phyloP scores from a whole-genome alignment of 2,113 vertebrate species.

The Haemorhous mexicanus region DNA sequence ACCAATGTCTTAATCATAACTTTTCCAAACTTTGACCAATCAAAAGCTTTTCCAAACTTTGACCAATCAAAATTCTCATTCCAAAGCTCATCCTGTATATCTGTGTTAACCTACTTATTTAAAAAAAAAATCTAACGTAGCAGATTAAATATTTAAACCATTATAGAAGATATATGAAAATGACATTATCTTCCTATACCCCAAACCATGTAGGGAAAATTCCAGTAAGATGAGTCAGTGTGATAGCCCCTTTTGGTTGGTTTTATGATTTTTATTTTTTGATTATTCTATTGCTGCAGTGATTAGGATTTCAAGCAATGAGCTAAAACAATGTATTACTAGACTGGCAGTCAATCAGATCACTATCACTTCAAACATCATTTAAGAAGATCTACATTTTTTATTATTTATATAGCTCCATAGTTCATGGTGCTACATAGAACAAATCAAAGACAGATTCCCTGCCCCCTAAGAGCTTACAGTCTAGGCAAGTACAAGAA shows the following conservation, averaged over 20 bases:
- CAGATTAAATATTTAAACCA: not conserved
- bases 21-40: not conserved
- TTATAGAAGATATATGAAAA: not conserved
- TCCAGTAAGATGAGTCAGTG: not conserved
- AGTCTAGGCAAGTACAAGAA: slow-evolving; percentile 66
- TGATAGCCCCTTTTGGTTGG: not conserved
- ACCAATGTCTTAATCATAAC: not conserved
- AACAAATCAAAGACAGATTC: slow-evolving; percentile 48
- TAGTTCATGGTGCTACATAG: slow-evolving; percentile 61
- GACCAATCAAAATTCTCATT: not conserved
- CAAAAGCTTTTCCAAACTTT: not conserved
- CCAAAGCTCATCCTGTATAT: not conserved
- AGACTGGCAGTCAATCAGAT: slow-evolving; percentile 44
- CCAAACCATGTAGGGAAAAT: not conserved
- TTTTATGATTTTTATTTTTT: not conserved
- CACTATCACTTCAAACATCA: slow-evolving; percentile 51
- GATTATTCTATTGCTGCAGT: not conserved
- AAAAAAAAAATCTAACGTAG: not conserved
- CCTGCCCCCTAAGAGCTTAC: slow-evolving; percentile 68
- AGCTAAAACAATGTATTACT: not conserved
- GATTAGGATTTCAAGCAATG: not conserved
- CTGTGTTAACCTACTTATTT: not conserved
- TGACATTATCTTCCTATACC: not conserved
- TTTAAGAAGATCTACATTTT: slow-evolving; percentile 54
- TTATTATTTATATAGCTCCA: slow-evolving; percentile 68